phyloP scores from a whole-genome alignment of 2,797 vertebrate genomes.

The Sebastes nivosus region DNA sequence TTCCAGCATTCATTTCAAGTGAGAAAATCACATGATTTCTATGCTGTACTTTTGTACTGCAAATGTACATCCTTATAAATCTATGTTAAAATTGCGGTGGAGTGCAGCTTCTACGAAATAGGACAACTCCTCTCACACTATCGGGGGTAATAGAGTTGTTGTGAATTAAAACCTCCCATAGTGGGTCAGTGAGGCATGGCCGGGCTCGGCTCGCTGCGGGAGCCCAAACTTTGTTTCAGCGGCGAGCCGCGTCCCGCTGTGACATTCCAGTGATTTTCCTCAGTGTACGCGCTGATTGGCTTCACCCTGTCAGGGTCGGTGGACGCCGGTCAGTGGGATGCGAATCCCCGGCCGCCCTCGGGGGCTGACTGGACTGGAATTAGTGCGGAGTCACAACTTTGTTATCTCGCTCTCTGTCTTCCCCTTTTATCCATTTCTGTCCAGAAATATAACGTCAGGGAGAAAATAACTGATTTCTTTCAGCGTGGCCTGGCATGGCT shows the following conservation, averaged over 20 bases:
- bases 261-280: constrained; percentile 43
- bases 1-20: not conserved
- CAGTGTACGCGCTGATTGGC: constrained; percentile 49
- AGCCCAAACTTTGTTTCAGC: constrained; percentile 38
- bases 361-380: constrained; percentile 45
- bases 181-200: constrained; percentile 59
- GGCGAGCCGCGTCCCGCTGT: constrained; percentile 16
- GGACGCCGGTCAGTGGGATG: constrained; percentile 46
- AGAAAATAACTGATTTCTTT: constrained; percentile 27
- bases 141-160: not conserved
- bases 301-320: constrained; percentile 43
- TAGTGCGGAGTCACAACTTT: constrained; percentile 35
- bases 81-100: not conserved
- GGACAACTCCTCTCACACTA: not conserved
- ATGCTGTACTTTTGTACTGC: not conserved
- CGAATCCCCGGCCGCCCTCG: constrained; percentile 27
- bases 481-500: not conserved
- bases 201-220: constrained; percentile 3
- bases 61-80: not conserved
- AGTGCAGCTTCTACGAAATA: not conserved
- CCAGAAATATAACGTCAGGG: not conserved
- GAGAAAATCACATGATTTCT: not conserved
- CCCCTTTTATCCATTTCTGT: not conserved
- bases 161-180: constrained; percentile 22
- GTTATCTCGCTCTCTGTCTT: constrained; percentile 15